These are phyloP conservation scores for Oscheius sp. DNA, from an alignment of 2,888 invertebrate genomes.

Conservation along the genomic window DNA sequence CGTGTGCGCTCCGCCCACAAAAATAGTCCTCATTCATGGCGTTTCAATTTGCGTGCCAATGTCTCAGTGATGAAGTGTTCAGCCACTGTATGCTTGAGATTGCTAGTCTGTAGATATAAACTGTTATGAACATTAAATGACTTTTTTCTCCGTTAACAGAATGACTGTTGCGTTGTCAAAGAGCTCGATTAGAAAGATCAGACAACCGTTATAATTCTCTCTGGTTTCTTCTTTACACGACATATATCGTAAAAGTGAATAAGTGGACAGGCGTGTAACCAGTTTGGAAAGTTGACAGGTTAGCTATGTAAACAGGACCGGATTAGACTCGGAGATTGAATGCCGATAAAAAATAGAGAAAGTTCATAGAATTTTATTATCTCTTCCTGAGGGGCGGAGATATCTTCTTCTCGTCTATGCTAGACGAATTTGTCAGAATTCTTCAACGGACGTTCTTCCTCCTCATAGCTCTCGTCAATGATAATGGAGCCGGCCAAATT, in stretches of 20 bases:
- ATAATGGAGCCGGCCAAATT: constrained; percentile 37
- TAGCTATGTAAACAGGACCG: not conserved
- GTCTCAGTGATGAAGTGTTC: not conserved
- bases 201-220: not conserved
- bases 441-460: constrained; percentile 22
- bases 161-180: no score
- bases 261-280: no score
- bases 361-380: constrained; percentile 14
- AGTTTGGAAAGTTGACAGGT: no score
- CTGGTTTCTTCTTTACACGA: not conserved
- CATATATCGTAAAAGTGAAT: not conserved
- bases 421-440: constrained; percentile 9
- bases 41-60: not conserved
- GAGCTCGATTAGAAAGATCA: no score
- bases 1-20: constrained; percentile 18
- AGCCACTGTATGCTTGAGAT: no score
- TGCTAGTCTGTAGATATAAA: no score
- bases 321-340: not conserved
- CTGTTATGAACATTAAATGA: no score
- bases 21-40: constrained; percentile 12
- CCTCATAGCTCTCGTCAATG: constrained; percentile 5
- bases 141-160: no score
- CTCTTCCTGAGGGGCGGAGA: constrained; percentile 7
- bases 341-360: no score
- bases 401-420: not conserved